A percentile compares a stretch with the other conserved stretches of the same genome.
phyloP scores from a whole-genome alignment of 2,888 invertebrate genomes.

The Vanessa cardui region DNA sequence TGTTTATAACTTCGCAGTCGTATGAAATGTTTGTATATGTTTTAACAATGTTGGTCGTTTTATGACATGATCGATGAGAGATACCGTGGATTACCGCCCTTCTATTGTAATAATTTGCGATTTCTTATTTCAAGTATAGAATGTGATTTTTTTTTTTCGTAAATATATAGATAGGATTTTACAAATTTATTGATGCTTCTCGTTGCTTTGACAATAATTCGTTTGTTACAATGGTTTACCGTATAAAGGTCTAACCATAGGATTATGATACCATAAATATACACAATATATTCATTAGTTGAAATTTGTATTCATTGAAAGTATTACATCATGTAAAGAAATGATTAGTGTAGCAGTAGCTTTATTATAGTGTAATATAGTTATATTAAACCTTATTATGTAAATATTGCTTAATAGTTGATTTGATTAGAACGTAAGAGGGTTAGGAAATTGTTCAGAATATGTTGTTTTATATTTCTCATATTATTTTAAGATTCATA shows the following conservation, averaged over 20 bases:
- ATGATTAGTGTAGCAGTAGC: slow-evolving; percentile 40
- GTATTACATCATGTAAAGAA: slow-evolving; percentile 60
- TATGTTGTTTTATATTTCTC: slow-evolving; percentile 27
- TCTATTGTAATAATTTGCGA: slow-evolving; percentile 35
- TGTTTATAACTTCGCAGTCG: neutral
- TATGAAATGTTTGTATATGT: neutral
- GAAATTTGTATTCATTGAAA: slow-evolving; percentile 69
- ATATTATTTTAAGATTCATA: slow-evolving; percentile 18
- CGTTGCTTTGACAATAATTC: slow-evolving; percentile 58
- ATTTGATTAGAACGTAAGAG: slow-evolving; percentile 1
- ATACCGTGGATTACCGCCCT: slow-evolving; percentile 27
- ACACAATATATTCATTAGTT: slow-evolving; percentile 40
- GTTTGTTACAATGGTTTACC: slow-evolving; percentile 46
- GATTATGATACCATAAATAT: slow-evolving; percentile 27
- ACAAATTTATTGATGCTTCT: slow-evolving; percentile 43
- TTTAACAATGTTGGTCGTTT: slow-evolving; percentile 1
- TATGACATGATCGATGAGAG: slow-evolving; percentile 28
- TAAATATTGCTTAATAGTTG: slow-evolving; percentile 37
- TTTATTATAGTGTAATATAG: slow-evolving; percentile 45
- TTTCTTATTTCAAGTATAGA: slow-evolving; percentile 29
- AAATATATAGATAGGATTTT: slow-evolving; percentile 33
- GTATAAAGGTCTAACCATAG: slow-evolving; percentile 28
- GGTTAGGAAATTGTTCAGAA: slow-evolving; percentile 19
- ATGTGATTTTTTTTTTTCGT: slow-evolving; percentile 25
- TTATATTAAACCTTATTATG: slow-evolving; percentile 35